Percentiles rank a stretch among this genome's conserved stretches.
Evolutionary conservation across 2,113 vertebrate species (phyloP).

Genomic region (Scomber scombrus): DNA sequence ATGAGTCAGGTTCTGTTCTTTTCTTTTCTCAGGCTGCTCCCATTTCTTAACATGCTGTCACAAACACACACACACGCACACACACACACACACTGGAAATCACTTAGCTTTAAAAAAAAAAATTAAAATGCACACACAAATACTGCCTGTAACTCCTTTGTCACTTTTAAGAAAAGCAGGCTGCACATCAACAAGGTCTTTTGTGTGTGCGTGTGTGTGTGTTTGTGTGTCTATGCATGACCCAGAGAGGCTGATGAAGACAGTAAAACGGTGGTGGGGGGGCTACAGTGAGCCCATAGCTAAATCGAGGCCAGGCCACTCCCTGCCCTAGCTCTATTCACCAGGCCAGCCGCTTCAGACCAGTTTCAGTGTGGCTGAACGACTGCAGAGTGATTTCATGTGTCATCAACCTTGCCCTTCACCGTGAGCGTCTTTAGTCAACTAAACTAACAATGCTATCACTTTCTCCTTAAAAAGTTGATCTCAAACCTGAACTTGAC

Average conservation of each 20-base stretch:
- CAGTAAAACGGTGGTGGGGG: neutral
- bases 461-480: neutral
- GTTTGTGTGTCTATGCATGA: constrained; percentile 16
- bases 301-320: constrained; percentile 63
- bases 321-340: constrained; percentile 55
- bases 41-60: constrained; percentile 6
- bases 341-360: constrained; percentile 54
- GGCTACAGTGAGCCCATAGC: constrained; percentile 21
- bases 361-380: constrained; percentile 56
- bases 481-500: neutral
- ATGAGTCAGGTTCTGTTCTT: neutral
- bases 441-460: neutral
- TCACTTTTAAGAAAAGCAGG: constrained; percentile 10
- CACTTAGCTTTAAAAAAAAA: too few species aligned
- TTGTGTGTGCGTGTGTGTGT: constrained; percentile 14
- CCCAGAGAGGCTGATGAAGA: constrained; percentile 24
- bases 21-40: constrained; percentile 5
- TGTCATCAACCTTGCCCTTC: constrained; percentile 8
- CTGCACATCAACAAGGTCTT: constrained; percentile 17
- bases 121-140: constrained; percentile 12
- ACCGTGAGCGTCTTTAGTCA: neutral
- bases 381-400: constrained; percentile 9
- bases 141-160: neutral
- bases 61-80: neutral
- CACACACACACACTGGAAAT: neutral